Conservation (phyloP, 2,113 vertebrate genomes). For the Cygnus buccinator region DNA sequence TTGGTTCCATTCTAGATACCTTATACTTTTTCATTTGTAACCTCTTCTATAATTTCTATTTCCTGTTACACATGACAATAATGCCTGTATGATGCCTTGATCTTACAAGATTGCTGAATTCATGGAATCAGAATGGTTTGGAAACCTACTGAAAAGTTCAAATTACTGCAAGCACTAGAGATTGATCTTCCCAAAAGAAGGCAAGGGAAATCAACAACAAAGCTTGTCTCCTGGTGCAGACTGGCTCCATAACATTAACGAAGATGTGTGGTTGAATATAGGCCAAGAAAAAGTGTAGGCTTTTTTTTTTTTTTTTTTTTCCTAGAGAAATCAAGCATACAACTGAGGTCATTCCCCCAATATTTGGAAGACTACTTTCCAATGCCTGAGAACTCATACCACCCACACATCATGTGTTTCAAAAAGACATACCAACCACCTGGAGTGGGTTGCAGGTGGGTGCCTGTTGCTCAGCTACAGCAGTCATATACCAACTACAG, state of each 20-base stretch:
- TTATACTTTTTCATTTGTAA: not conserved
- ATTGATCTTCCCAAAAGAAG: not conserved
- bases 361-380: not conserved
- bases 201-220: not conserved
- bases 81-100: not conserved
- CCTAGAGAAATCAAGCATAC: not conserved
- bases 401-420: not conserved
- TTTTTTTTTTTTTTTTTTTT: not conserved
- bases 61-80: not conserved
- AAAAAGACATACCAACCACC: not conserved
- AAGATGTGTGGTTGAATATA: not conserved
- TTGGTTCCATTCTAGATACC: not conserved
- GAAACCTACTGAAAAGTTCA: not conserved
- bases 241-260: not conserved
- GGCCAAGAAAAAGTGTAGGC: not conserved
- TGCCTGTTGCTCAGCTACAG: not conserved
- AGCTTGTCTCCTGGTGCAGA: not conserved
- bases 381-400: not conserved
- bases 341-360: not conserved
- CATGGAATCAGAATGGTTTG: not conserved
- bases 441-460: not conserved
- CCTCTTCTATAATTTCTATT: not conserved
- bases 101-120: not conserved
- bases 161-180: not conserved
- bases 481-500: not conserved